Percentiles rank a stretch among this genome's conserved stretches.
These are phyloP conservation scores for roundworm (Caenorhabditis elegans) DNA, from an alignment of 1,140 invertebrate species.

Conservation along the genomic window WBcel235 BX284602.5:3586501-3587000, in stretches of 20 bases:
- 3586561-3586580: background rate
- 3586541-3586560: background rate
- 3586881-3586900: background rate
- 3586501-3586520: background rate
- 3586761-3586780: background rate
- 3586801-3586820: background rate
- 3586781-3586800: background rate
- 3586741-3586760: background rate
- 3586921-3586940: constrained; percentile 1
- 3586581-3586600: background rate
- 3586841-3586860: background rate
- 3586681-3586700: background rate
- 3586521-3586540: background rate
- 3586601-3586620: background rate
- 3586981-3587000: background rate
- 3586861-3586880: background rate
- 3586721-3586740: background rate
- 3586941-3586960: background rate
- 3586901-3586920: background rate
- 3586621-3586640: background rate
- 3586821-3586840: background rate
- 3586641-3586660: background rate
- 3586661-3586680: background rate
- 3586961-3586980: background rate
- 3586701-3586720: background rate